phyloP scores from a whole-genome alignment of 2,888 invertebrate species.

The Argyresthia albistria region DNA sequence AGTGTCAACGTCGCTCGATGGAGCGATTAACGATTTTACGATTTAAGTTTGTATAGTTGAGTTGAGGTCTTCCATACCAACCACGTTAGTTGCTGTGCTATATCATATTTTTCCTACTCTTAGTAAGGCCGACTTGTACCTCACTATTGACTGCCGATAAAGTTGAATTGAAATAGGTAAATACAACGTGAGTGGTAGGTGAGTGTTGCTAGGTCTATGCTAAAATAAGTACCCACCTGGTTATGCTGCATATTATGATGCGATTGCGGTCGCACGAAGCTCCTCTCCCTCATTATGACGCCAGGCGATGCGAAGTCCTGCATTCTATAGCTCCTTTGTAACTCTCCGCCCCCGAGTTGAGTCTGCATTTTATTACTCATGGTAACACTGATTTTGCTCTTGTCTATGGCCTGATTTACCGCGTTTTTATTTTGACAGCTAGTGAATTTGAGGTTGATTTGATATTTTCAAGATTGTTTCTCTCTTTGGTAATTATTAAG shows the following conservation, averaged over 20 bases:
- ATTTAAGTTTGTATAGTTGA: too few relatives aligned
- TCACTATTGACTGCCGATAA: too few relatives aligned
- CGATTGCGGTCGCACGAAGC: slow-evolving; percentile 77
- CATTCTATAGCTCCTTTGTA: slow-evolving; percentile 67
- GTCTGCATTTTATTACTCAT: slow-evolving; percentile 49
- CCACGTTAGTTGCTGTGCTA: too few relatives aligned
- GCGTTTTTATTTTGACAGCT: slow-evolving; percentile 16
- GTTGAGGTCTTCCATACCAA: too few relatives aligned
- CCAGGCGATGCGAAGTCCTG: slow-evolving; percentile 69
- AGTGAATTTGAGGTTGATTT: slow-evolving; percentile 3
- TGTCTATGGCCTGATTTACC: slow-evolving; percentile 5
- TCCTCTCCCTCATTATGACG: slow-evolving; percentile 78
- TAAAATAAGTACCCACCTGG: slow-evolving; percentile 55
- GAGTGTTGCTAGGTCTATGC: too few relatives aligned
- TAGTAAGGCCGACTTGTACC: too few relatives aligned
- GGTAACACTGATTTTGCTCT: not conserved
- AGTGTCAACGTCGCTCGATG: too few relatives aligned
- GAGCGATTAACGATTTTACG: too few relatives aligned
- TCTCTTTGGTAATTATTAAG: slow-evolving; percentile 43
- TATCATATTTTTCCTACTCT: too few relatives aligned
- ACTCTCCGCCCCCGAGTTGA: slow-evolving; percentile 39
- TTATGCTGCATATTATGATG: slow-evolving; percentile 71
- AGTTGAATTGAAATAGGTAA: too few relatives aligned
- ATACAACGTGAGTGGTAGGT: too few relatives aligned
- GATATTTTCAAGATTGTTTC: slow-evolving; percentile 9